Base-by-base conservation (phyloP, 2,113 vertebrate species). In the Brienomyrus brachyistius region DNA sequence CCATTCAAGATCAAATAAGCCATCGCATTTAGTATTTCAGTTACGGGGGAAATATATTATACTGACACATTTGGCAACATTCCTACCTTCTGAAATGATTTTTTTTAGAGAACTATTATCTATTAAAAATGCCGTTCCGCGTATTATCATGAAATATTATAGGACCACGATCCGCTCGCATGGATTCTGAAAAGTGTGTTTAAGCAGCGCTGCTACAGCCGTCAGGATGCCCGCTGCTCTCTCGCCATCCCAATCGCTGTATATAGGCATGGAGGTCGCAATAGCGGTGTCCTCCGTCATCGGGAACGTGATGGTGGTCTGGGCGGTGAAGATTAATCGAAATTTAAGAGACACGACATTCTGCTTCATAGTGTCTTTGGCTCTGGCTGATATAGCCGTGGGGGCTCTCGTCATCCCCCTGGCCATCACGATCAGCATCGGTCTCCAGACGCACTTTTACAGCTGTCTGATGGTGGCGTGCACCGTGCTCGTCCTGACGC, bases 271-370 rank as follows among this genome's bases (percentile, higher is more conserved):
- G 93, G 98, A 99, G 93, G 97, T 98, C 90, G 91, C 97, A 93
- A 98, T 99, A 5, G 97, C 98, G 0, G 89, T 99, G 89, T 96
- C 98, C 45, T 99, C 98, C 0, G 97, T 99, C 21, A 94, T 98
- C 0, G 98, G 98, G 43, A 99, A 99, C 8, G 97, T 99, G 92
- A 96, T 99, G 97, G 98, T 99, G 90, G 98, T 99, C 62, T 99
- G 98, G 98, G 98, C 98, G 0, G 98, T 99, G 92, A 98, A 97
- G 91, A 97, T 99, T 93, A 99, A 99, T 93, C 98, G 96, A 90
- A 97, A 98, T 0, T 88, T 99, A 90, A 94, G 98, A 90, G 98
- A 99, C 7, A 98, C 97, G 92, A 99, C 98, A 51, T 99, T 99
- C 95, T 98, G 97, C 92, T 99, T 99, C 94, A 98, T 99, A 9